These are phyloP conservation scores for Archivesica marissinica DNA, from an alignment of 1,140 invertebrate genomes.

Conservation along the genomic window DNA sequence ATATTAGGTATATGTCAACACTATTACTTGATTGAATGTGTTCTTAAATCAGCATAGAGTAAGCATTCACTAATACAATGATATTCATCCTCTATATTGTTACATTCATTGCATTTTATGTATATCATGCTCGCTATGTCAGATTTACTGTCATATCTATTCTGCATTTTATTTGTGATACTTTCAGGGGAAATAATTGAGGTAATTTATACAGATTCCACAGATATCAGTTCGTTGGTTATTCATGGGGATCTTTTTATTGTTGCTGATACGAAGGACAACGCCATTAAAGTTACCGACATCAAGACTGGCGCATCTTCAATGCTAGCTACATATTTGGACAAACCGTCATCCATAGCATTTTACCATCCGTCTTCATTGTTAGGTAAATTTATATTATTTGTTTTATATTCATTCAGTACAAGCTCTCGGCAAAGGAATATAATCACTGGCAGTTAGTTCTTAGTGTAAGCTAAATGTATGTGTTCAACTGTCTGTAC, in stretches of 20 bases:
- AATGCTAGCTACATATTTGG: neutral
- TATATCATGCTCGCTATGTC: too few species aligned
- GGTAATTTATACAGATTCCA: neutral
- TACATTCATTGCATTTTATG: too few species aligned
- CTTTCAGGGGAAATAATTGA: conserved; percentile 1
- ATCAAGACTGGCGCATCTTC: neutral
- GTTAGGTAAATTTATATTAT: conserved; percentile 49
- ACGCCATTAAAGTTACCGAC: conserved; percentile 6
- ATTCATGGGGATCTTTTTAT: neutral
- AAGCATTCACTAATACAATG: too few species aligned
- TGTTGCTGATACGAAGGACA: conserved; percentile 6
- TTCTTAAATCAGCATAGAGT: too few species aligned
- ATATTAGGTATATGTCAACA: too few species aligned
- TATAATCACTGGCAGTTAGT: conserved; percentile 66
- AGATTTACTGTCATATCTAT: too few species aligned
- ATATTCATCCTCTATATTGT: too few species aligned
- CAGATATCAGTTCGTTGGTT: neutral
- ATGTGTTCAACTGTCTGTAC: too few species aligned
- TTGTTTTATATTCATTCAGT: neutral
- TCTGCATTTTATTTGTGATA: too few species aligned
- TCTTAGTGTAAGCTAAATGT: conserved; percentile 72
- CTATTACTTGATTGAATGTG: too few species aligned
- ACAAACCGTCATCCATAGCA: conserved; percentile 51
- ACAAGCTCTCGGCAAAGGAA: conserved; percentile 51
- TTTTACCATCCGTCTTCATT: conserved; percentile 68